Percentiles rank a stretch among this genome's conserved stretches.
phyloP scores from a whole-genome alignment of 2,797 vertebrate species.

The Galagoides demidoff region DNA sequence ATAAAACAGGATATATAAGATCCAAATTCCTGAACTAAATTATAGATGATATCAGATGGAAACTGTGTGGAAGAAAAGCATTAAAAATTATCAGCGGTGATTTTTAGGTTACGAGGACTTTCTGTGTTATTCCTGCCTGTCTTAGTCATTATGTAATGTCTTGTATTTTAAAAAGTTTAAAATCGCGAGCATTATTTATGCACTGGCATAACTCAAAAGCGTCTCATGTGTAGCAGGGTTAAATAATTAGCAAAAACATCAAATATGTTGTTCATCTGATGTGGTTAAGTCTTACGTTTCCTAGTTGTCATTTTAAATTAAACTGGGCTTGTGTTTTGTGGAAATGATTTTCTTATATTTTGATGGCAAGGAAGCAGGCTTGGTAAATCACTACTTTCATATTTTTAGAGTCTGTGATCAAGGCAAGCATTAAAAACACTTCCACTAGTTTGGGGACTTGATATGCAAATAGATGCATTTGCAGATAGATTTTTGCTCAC shows the following conservation, averaged over 20 bases:
- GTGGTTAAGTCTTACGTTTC: background rate
- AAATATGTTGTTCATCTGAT: background rate
- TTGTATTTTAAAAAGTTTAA: slow-evolving; percentile 40
- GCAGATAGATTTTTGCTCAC: background rate
- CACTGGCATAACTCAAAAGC: slow-evolving; percentile 16
- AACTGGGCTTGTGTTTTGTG: slow-evolving; percentile 35
- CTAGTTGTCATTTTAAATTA: slow-evolving; percentile 40
- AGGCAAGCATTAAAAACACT: slow-evolving; percentile 6
- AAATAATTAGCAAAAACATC: slow-evolving; percentile 23
- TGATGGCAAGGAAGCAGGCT: background rate
- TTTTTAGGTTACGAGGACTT: background rate
- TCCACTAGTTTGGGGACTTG: background rate
- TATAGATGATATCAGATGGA: slow-evolving; percentile 10
- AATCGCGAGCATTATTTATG: background rate
- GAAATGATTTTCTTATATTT: slow-evolving; percentile 28
- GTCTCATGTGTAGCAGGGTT: background rate
- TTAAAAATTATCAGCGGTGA: background rate
- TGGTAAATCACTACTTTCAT: slow-evolving; percentile 10
- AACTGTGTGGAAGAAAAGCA: background rate
- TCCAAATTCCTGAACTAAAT: slow-evolving; percentile 30
- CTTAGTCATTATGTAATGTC: background rate
- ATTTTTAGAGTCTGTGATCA: background rate
- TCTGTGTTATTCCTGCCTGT: background rate
- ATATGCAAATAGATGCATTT: slow-evolving; percentile 8
- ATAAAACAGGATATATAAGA: background rate